Evolutionary conservation across 2,888 invertebrate species (phyloP).

Genomic region (Podotricha telesiphe): DNA sequence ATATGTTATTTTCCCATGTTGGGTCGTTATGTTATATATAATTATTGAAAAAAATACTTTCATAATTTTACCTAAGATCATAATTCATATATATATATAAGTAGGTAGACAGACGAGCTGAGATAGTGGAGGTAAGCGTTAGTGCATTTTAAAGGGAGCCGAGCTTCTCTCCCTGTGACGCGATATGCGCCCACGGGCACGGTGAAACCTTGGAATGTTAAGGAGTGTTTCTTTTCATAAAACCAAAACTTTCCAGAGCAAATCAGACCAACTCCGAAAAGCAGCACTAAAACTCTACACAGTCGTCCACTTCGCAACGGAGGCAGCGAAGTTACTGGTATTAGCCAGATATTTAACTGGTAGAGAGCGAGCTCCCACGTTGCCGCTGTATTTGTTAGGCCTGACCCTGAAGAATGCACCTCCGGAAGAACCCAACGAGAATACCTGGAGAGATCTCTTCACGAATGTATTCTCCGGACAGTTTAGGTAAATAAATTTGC

Average conservation of each 20-base stretch:
- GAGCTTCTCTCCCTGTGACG: no score
- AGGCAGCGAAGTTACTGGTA: constrained; percentile 74
- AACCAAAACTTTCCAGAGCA: constrained; percentile 52
- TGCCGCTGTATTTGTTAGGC: constrained; percentile 81
- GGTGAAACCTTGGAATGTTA: no score
- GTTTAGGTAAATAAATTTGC: constrained; percentile 63
- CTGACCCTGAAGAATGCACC: constrained; percentile 85
- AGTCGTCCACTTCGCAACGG: constrained; percentile 68
- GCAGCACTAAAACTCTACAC: constrained; percentile 76
- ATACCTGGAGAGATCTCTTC: constrained; percentile 59
- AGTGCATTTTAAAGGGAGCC: no score
- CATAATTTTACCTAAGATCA: no score
- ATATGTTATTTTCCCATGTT: no score
- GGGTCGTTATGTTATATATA: no score
- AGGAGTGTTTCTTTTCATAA: no score
- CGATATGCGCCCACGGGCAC: no score
- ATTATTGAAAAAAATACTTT: no score
- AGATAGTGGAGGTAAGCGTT: no score
- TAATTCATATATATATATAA: no score
- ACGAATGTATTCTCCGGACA: constrained; percentile 67
- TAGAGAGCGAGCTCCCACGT: constrained; percentile 75
- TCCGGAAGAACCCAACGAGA: constrained; percentile 53
- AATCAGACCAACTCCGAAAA: constrained; percentile 53
- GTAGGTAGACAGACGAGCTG: no score
- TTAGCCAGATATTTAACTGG: constrained; percentile 85